Conservation (phyloP, 2,113 vertebrate genomes). For the Macaca mulatta region DNA sequence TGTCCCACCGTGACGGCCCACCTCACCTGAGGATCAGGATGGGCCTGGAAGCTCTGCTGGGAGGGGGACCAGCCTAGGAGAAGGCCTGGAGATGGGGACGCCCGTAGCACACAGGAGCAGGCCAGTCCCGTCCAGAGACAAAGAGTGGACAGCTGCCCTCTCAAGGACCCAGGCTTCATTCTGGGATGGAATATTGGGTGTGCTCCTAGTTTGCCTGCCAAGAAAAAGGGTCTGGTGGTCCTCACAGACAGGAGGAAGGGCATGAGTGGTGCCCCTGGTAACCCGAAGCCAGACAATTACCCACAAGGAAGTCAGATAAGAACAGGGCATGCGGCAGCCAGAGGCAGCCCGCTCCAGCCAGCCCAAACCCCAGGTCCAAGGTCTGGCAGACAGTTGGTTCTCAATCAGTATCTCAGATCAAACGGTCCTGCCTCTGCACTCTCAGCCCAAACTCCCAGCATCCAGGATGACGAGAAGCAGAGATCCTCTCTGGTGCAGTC, state of each 20-base stretch:
- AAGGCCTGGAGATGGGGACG: background rate
- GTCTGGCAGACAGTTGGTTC: background rate
- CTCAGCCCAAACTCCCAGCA: background rate
- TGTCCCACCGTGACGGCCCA: background rate
- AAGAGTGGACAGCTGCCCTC: background rate
- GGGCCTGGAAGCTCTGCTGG: background rate
- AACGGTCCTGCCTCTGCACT: background rate
- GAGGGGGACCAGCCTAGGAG: background rate
- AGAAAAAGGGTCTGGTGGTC: background rate
- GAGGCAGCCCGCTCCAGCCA: background rate
- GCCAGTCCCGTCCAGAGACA: background rate
- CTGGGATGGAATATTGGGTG: background rate
- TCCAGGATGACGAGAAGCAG: background rate
- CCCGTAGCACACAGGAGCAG: rapidly evolving
- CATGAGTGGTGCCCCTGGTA: background rate
- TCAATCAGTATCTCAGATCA: background rate
- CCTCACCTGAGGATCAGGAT: background rate
- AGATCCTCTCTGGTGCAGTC: background rate
- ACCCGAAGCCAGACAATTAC: background rate
- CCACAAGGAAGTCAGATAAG: background rate
- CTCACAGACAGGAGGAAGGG: background rate
- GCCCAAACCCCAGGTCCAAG: background rate
- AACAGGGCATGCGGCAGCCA: background rate
- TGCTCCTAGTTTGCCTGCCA: background rate
- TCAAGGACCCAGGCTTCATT: background rate